A percentile compares a stretch with the other conserved stretches of the same genome.
phyloP scores from a whole-genome alignment of 2,888 invertebrate genomes.

The Patella depressa region DNA sequence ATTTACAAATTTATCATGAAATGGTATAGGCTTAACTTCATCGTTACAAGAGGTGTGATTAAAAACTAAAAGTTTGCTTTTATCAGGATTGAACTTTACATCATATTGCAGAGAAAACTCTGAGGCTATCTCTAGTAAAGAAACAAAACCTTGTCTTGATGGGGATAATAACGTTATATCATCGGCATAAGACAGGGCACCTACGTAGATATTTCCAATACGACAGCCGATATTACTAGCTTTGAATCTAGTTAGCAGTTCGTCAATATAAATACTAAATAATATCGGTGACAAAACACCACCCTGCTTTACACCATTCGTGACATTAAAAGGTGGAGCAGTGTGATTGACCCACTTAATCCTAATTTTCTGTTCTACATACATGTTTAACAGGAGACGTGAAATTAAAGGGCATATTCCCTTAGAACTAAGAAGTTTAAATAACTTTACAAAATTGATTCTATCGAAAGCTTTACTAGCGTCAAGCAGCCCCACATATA shows the following conservation, averaged over 20 bases:
- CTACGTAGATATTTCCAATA: conserved; percentile 16
- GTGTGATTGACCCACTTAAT: not conserved
- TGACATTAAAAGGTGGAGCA: conserved; percentile 13
- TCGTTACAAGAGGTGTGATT: not conserved
- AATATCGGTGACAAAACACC: conserved; percentile 19
- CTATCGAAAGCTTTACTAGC: not conserved
- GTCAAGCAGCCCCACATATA: not conserved
- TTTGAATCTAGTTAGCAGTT: conserved; percentile 14
- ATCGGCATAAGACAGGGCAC: conserved; percentile 30
- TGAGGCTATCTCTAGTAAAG: not conserved
- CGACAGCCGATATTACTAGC: conserved; percentile 11
- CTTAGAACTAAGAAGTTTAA: not conserved
- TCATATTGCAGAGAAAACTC: not conserved
- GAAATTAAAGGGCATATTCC: not conserved
- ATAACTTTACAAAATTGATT: not conserved
- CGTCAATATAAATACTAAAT: conserved; percentile 24
- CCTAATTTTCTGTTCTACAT: not conserved
- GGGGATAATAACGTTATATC: conserved; percentile 22
- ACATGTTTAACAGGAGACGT: not conserved
- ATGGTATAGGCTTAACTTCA: not conserved
- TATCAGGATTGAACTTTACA: not conserved
- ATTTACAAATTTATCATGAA: not conserved
- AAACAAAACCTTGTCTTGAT: not conserved
- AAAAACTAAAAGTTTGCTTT: conserved; percentile 7
- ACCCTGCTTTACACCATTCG: conserved; percentile 20